phyloP scores from a whole-genome alignment of 35 echinoderm and acorn worm species.

The Lytechinus pictus region DNA sequence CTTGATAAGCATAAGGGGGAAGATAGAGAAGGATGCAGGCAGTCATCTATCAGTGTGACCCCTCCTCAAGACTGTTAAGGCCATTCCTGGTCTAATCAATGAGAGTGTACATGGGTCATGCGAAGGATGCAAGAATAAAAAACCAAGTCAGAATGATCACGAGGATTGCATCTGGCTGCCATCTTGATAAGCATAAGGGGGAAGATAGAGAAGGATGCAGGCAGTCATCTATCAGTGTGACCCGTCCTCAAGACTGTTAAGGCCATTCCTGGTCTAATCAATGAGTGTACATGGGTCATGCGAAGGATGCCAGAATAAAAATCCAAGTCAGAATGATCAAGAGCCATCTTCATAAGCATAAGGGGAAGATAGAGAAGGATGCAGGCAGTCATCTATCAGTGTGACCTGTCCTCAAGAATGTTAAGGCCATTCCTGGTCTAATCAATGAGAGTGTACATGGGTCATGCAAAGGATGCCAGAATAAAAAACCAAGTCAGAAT shows the following conservation, averaged over 20 bases:
- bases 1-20: no score
- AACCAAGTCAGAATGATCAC: no score
- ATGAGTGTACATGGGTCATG: background rate
- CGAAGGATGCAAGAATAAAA: no score
- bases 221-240: background rate
- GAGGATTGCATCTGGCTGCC: no score
- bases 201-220: background rate
- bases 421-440: slow-evolving; percentile 36
- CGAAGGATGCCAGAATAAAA: background rate
- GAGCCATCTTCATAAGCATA: no score
- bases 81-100: no score
- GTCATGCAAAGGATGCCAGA: background rate
- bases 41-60: no score
- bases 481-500: background rate
- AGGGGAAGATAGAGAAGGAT: no score
- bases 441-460: background rate
- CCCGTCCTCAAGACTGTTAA: background rate
- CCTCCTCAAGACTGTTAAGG: no score
- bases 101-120: no score
- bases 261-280: slow-evolving; percentile 35
- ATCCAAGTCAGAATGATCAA: background rate
- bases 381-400: no score
- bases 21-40: no score
- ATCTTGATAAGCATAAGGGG: background rate
- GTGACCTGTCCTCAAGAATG: background rate